A percentile compares a stretch with the other conserved stretches of the same genome.
These are phyloP conservation scores for Leptothorax acervorum DNA, from an alignment of 2,888 invertebrate genomes.

Conservation along the genomic window DNA sequence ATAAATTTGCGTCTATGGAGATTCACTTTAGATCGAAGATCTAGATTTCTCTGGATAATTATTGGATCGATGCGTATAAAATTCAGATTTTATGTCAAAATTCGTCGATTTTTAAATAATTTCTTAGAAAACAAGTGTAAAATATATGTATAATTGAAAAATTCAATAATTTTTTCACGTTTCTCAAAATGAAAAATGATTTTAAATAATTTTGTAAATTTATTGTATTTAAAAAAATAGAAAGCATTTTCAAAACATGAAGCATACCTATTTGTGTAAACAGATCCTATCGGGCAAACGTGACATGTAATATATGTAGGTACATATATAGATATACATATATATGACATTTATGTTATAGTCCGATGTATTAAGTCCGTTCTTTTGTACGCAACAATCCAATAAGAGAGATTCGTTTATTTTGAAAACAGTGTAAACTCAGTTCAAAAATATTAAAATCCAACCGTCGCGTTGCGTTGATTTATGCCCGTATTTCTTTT, in stretches of 20 bases:
- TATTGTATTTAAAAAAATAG: neutral
- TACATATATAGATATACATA: neutral
- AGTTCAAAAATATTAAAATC: conserved; percentile 9
- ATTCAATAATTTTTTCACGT: neutral
- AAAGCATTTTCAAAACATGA: neutral
- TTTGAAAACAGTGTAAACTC: neutral
- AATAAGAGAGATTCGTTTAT: neutral
- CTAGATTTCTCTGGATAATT: neutral
- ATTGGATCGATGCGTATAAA: neutral
- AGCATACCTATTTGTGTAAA: conserved; percentile 8
- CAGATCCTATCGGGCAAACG: neutral
- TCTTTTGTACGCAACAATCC: conserved; percentile 1
- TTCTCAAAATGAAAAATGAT: neutral
- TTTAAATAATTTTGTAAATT: neutral
- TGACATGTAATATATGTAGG: neutral
- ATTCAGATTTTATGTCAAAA: neutral
- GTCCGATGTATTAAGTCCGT: neutral
- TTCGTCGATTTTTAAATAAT: neutral
- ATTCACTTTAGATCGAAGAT: neutral
- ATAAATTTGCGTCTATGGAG: neutral
- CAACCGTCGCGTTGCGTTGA: neutral
- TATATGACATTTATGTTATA: neutral
- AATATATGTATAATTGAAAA: neutral
- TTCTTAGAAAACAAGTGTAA: neutral
- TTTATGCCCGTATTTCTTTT: neutral